Conservation (phyloP, 2,888 invertebrate species). For the Pristionchus japonicus region DNA sequence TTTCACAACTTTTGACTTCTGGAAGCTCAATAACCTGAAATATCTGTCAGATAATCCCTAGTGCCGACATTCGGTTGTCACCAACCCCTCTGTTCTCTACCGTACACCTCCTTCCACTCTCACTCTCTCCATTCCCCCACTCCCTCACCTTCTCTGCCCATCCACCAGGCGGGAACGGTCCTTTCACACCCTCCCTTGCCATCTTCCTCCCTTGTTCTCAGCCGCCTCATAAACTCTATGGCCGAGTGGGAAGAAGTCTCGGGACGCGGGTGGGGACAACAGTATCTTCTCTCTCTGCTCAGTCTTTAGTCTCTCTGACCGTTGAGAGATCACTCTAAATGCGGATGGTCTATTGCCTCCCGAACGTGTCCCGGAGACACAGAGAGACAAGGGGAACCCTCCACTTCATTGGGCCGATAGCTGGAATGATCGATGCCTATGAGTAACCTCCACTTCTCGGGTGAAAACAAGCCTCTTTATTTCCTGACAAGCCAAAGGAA, state of each 20-base stretch:
- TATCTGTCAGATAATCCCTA: neutral
- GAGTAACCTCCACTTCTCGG: no score
- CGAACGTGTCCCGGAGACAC: no score
- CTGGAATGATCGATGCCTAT: no score
- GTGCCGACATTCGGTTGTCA: neutral
- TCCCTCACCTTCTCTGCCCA: neutral
- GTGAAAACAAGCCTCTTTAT: no score
- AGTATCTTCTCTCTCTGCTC: neutral
- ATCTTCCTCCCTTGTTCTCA: slow-evolving; percentile 41
- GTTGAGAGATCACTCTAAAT: no score
- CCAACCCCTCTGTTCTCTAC: neutral
- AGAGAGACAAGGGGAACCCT: no score
- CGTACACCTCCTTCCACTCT: neutral
- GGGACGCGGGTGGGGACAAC: neutral
- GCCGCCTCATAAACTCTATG: neutral
- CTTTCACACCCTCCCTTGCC: slow-evolving; percentile 47
- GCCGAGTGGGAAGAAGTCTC: slow-evolving; percentile 22
- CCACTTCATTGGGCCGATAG: no score
- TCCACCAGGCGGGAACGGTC: slow-evolving; percentile 20
- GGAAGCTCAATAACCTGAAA: neutral
- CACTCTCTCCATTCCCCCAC: neutral
- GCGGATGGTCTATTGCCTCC: no score
- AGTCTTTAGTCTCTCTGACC: no score
- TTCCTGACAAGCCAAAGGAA: no score
- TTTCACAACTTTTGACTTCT: neutral